These are phyloP conservation scores for Lochmaea crataegi DNA, from an alignment of 2,888 invertebrate species.

Conservation along the genomic window DNA sequence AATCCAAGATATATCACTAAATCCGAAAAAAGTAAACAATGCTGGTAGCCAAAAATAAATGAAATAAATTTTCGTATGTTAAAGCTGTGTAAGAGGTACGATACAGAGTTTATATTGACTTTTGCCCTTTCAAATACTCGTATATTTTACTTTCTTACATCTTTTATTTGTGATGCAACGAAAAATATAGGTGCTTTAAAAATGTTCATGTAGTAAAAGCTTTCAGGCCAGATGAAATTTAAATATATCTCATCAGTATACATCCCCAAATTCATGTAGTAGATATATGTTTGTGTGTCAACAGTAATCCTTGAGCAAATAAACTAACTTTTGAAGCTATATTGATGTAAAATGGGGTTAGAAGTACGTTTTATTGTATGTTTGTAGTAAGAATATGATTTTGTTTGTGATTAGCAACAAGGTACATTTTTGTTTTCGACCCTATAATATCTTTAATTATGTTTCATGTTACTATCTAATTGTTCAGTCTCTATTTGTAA, in stretches of 20 bases:
- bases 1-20: neutral
- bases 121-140: neutral
- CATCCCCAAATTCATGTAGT: neutral
- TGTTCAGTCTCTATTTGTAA: too few relatives aligned
- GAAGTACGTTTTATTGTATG: neutral
- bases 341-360: neutral
- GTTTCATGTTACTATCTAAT: too few relatives aligned
- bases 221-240: constrained; percentile 11
- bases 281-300: neutral
- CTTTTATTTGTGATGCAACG: neutral
- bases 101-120: neutral
- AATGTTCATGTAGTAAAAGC: neutral
- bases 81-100: neutral
- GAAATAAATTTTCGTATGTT: neutral
- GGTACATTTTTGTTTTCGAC: too few relatives aligned
- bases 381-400: too few relatives aligned
- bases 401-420: too few relatives aligned
- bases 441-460: too few relatives aligned
- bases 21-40: neutral
- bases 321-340: neutral
- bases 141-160: constrained; percentile 6
- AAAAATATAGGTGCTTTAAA: neutral
- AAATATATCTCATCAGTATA: neutral
- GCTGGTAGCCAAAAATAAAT: neutral
- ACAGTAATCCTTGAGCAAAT: neutral